phyloP scores from a whole-genome alignment of 2,888 invertebrate genomes.

The Drosophila recens region DNA sequence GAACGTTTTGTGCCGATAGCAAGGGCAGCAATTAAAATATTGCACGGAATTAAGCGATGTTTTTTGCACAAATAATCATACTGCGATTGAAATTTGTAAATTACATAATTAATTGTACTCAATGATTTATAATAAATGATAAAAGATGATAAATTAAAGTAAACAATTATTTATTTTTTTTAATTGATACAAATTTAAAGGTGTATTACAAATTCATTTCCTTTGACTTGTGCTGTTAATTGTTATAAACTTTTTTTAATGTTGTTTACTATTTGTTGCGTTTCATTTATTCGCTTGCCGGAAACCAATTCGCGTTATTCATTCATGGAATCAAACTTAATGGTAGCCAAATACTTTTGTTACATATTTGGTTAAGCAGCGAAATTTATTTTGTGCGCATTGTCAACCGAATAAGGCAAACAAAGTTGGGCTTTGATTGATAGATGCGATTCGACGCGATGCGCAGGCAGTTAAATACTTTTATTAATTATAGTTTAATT shows the following conservation, averaged over 20 bases:
- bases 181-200: not conserved
- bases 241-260: slow-evolving; percentile 21
- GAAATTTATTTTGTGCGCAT: slow-evolving; percentile 60
- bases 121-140: slow-evolving; percentile 8
- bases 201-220: not conserved
- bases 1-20: slow-evolving; percentile 10
- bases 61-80: slow-evolving; percentile 1
- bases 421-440: slow-evolving; percentile 40
- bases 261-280: not conserved
- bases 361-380: slow-evolving; percentile 71
- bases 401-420: slow-evolving; percentile 44
- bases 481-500: slow-evolving; percentile 62
- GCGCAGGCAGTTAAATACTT: slow-evolving; percentile 27
- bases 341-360: slow-evolving; percentile 63
- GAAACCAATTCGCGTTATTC: slow-evolving; percentile 64
- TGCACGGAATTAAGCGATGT: slow-evolving; percentile 35
- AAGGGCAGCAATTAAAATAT: slow-evolving; percentile 10
- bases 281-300: slow-evolving; percentile 27
- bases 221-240: slow-evolving; percentile 14
- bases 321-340: slow-evolving; percentile 40
- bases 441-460: slow-evolving; percentile 31
- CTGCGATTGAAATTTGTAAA: slow-evolving; percentile 1
- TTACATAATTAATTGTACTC: slow-evolving; percentile 16
- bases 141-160: not conserved
- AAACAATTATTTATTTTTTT: not conserved